These are phyloP conservation scores for Todiramphus chloris DNA, from an alignment of 2,113 vertebrate genomes.

Conservation along the genomic window DNA sequence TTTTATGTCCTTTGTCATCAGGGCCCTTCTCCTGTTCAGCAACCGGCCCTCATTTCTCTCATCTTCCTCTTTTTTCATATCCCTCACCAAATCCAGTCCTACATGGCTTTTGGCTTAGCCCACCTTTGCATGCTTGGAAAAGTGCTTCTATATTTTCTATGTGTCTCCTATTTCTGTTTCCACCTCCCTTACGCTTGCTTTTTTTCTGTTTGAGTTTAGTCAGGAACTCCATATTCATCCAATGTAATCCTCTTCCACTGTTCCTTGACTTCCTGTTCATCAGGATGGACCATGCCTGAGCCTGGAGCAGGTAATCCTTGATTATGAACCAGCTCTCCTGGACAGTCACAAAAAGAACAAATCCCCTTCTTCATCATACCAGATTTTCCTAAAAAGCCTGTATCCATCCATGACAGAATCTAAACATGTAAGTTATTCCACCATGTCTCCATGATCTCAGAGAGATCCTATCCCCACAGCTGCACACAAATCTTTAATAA, in stretches of 20 bases:
- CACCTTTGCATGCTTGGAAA: neutral
- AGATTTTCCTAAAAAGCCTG: too few relatives aligned
- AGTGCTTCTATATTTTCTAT: neutral
- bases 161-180: neutral
- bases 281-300: neutral
- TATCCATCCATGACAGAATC: too few relatives aligned
- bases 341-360: too few relatives aligned
- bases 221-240: neutral
- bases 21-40: neutral
- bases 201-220: neutral
- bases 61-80: neutral
- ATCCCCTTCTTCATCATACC: too few relatives aligned
- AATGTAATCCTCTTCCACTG: neutral
- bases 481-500: too few relatives aligned
- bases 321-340: too few relatives aligned
- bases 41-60: neutral
- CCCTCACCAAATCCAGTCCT: neutral
- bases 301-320: too few relatives aligned
- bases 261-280: neutral
- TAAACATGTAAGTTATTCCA: too few relatives aligned
- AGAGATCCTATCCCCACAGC: too few relatives aligned
- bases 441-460: too few relatives aligned
- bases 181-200: too few relatives aligned
- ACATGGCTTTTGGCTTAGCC: neutral
- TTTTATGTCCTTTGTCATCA: neutral